These are phyloP conservation scores for Drosophila saltans DNA, from an alignment of 1,140 invertebrate species.

Conservation along the genomic window DNA sequence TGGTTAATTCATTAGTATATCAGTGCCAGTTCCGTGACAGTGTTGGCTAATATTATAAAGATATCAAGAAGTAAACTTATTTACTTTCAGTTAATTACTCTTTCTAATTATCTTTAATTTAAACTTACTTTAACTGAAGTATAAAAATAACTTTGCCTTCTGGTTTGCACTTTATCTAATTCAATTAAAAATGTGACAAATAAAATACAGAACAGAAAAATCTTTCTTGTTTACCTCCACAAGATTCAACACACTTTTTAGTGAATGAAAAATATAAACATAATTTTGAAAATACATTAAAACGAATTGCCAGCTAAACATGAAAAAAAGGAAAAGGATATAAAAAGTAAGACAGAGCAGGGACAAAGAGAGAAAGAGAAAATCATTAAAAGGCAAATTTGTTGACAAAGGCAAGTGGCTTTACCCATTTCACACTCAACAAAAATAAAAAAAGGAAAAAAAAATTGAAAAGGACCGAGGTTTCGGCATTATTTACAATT, in stretches of 20 bases:
- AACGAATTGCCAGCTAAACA: constrained; percentile 56
- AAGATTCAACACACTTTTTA: constrained; percentile 18
- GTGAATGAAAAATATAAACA: constrained; percentile 64
- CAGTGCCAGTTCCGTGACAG: too few relatives aligned
- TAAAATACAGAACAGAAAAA: constrained; percentile 2
- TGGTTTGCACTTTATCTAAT: not conserved
- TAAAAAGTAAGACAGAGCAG: constrained; percentile 21
- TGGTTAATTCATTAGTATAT: too few relatives aligned
- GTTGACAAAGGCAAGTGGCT: constrained; percentile 79
- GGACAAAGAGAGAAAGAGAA: not conserved
- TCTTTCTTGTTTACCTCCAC: not conserved
- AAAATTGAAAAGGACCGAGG: constrained; percentile 16
- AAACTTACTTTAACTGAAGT: too few relatives aligned
- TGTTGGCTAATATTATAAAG: too few relatives aligned
- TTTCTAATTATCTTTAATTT: too few relatives aligned
- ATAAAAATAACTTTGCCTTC: too few relatives aligned
- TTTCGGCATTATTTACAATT: constrained; percentile 75
- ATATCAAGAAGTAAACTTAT: too few relatives aligned
- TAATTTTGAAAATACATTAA: constrained; percentile 79
- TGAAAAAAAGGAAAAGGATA: constrained; percentile 26
- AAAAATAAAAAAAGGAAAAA: constrained; percentile 7
- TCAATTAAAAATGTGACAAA: constrained; percentile 12
- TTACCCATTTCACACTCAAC: constrained; percentile 72
- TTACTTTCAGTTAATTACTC: too few relatives aligned
- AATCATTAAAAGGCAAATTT: constrained; percentile 75